phyloP scores from a whole-genome alignment of 1,140 invertebrate genomes.

The Cephus cinctus region DNA sequence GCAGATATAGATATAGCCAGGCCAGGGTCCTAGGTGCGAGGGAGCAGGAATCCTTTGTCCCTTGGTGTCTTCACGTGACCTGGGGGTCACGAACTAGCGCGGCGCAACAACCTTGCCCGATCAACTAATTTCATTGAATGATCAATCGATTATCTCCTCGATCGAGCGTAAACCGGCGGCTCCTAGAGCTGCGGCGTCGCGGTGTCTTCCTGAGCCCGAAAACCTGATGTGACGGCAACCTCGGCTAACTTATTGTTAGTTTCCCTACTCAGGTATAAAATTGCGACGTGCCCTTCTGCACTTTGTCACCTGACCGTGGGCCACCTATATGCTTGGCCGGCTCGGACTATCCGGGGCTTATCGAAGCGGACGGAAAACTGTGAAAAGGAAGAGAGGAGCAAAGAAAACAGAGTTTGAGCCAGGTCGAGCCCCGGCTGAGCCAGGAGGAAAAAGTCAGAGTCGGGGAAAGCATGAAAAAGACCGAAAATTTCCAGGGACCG shows the following conservation, averaged over 20 bases:
- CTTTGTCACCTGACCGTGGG: constrained; percentile 13
- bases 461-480: too few relatives aligned
- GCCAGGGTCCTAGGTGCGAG: too few relatives aligned
- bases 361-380: background rate
- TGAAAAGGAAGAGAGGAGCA: background rate
- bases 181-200: constrained; percentile 1
- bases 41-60: too few relatives aligned
- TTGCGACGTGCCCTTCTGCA: constrained; percentile 16
- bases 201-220: constrained; percentile 12
- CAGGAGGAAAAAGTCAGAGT: too few relatives aligned
- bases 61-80: too few relatives aligned
- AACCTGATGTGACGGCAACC: background rate
- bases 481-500: too few relatives aligned
- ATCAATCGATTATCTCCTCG: constrained; percentile 25
- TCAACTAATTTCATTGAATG: constrained; percentile 14
- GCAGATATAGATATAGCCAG: too few relatives aligned
- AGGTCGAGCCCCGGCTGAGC: background rate
- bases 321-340: background rate
- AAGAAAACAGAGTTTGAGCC: background rate
- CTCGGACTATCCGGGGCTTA: too few relatives aligned
- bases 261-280: constrained; percentile 22
- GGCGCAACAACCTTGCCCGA: too few relatives aligned
- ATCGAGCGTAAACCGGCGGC: constrained; percentile 14
- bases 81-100: too few relatives aligned
- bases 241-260: constrained; percentile 2